These are phyloP conservation scores for Ataeniobius toweri DNA, from an alignment of 2,797 vertebrate species.

Conservation along the genomic window DNA sequence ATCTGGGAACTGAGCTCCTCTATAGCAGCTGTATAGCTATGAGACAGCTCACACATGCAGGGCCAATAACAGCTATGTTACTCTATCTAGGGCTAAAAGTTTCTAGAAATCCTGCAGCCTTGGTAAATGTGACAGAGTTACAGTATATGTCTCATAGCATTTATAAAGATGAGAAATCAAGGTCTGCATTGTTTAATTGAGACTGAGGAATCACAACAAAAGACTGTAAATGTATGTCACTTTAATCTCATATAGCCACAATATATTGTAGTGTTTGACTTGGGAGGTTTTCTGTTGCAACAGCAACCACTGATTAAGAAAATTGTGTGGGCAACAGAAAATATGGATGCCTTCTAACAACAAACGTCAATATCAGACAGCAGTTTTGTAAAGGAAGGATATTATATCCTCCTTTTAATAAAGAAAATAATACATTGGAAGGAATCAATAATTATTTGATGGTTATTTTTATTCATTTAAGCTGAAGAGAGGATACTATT, in stretches of 20 bases:
- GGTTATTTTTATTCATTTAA: slow-evolving; percentile 47
- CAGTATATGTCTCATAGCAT: neutral
- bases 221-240: neutral
- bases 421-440: slow-evolving; percentile 44
- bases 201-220: neutral
- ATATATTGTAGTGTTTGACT: neutral
- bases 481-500: slow-evolving; percentile 37
- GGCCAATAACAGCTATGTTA: slow-evolving; percentile 31
- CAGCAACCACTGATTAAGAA: slow-evolving; percentile 2
- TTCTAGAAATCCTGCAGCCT: slow-evolving; percentile 27
- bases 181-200: neutral
- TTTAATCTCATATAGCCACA: neutral
- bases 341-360: slow-evolving; percentile 45
- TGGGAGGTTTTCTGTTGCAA: neutral
- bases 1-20: slow-evolving; percentile 24
- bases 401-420: slow-evolving; percentile 36
- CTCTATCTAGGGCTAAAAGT: slow-evolving; percentile 39
- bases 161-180: neutral
- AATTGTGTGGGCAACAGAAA: slow-evolving; percentile 25
- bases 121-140: neutral
- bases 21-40: slow-evolving; percentile 45
- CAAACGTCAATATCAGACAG: slow-evolving; percentile 53
- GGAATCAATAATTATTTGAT: slow-evolving; percentile 51
- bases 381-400: slow-evolving; percentile 51
- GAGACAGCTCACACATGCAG: slow-evolving; percentile 31